Percentiles rank a stretch among this genome's conserved stretches.
These are phyloP conservation scores for Geotrypetes seraphini DNA, from an alignment of 2,797 vertebrate species.

Conservation along the genomic window DNA sequence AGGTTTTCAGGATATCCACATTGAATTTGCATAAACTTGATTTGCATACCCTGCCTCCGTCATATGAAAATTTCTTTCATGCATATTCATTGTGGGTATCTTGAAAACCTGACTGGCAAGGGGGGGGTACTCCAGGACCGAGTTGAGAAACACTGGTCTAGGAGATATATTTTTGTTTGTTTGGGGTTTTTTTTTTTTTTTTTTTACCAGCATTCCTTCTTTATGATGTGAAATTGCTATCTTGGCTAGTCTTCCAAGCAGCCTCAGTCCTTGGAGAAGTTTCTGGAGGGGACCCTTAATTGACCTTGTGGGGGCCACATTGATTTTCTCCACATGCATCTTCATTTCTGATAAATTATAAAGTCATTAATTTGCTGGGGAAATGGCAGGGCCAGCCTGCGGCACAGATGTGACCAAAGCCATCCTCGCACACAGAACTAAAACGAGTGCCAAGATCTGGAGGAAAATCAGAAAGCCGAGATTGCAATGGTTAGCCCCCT, in stretches of 20 bases:
- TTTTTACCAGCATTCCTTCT: slow-evolving; percentile 18
- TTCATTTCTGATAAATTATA: slow-evolving; percentile 97
- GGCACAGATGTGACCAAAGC: slow-evolving; percentile 90
- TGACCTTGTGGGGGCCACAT: slow-evolving; percentile 91
- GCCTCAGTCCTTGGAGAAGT: slow-evolving; percentile 49
- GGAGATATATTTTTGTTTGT: no score
- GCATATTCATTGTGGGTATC: no score
- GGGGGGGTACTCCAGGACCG: no score
- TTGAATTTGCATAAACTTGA: no score
- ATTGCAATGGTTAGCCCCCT: slow-evolving; percentile 81
- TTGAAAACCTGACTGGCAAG: no score
- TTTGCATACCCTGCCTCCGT: no score
- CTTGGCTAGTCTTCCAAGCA: slow-evolving; percentile 13
- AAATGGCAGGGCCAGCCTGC: slow-evolving; percentile 87
- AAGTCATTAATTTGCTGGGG: slow-evolving; percentile 94
- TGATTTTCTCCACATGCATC: slow-evolving; percentile 87
- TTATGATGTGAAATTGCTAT: slow-evolving; percentile 23
- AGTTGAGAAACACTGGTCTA: no score
- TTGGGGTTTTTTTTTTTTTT: no score
- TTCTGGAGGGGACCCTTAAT: slow-evolving; percentile 73
- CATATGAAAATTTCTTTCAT: no score
- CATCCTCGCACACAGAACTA: slow-evolving; percentile 67
- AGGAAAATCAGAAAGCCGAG: slow-evolving; percentile 68
- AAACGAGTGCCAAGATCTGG: slow-evolving; percentile 65
- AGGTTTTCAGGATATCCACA: no score